phyloP scores from a whole-genome alignment of 2,797 vertebrate species.

The Lindbergichthys nudifrons region DNA sequence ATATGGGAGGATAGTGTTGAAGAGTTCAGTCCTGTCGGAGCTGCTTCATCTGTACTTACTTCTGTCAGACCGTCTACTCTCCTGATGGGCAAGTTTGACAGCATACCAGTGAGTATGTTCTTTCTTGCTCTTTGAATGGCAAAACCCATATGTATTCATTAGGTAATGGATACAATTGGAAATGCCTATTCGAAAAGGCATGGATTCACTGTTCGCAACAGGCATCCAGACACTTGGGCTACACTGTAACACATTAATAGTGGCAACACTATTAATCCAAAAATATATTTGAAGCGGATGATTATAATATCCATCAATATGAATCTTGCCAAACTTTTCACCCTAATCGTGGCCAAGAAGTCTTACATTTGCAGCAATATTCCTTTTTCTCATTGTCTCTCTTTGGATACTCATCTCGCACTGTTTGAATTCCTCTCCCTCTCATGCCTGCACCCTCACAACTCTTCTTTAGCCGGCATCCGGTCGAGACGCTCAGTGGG shows the following conservation, averaged over 20 bases:
- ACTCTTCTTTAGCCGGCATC: slow-evolving; percentile 42
- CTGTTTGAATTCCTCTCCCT: background rate
- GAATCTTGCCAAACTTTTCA: slow-evolving; percentile 38
- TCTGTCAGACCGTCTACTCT: slow-evolving; percentile 37
- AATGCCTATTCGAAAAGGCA: slow-evolving; percentile 48
- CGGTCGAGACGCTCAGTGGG: slow-evolving; percentile 28
- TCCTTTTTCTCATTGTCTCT: slow-evolving; percentile 2
- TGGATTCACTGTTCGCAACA: slow-evolving; percentile 26
- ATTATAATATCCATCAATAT: slow-evolving; percentile 46
- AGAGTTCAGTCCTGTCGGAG: slow-evolving; percentile 34
- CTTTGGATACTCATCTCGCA: slow-evolving; percentile 8
- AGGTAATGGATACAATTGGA: slow-evolving; percentile 52
- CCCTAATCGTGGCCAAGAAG: slow-evolving; percentile 13
- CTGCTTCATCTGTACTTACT: slow-evolving; percentile 6
- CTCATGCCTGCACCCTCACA: slow-evolving; percentile 29
- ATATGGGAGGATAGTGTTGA: slow-evolving; percentile 20
- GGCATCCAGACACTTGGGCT: slow-evolving; percentile 20
- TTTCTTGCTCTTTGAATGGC: slow-evolving; percentile 32
- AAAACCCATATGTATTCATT: slow-evolving; percentile 39
- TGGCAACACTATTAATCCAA: slow-evolving; percentile 36
- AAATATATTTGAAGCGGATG: slow-evolving; percentile 36
- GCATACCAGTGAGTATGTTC: slow-evolving; percentile 13
- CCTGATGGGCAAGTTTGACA: slow-evolving; percentile 37
- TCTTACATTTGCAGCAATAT: background rate
- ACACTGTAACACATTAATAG: slow-evolving; percentile 39